Base-by-base conservation (phyloP, 1,140 invertebrate genomes). In the Epicauta chinensis region DNA sequence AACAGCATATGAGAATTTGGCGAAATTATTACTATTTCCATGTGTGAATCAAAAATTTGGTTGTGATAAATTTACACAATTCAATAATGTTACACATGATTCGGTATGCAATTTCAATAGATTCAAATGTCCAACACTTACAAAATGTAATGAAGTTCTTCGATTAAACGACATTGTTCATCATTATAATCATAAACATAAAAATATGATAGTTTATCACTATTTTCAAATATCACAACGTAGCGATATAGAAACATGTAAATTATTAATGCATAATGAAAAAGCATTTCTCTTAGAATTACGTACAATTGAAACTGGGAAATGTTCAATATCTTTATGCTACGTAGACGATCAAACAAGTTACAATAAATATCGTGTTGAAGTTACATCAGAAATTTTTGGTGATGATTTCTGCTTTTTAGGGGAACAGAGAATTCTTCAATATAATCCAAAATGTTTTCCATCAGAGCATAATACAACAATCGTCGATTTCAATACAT, bases 111-210 rank as follows among this genome's bases (percentile, higher is more conserved):
- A 12, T 13, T 58, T 31, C 17, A 40, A 34, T 15, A 23, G 32
- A 11, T 29, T 44, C 6, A 10, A 31, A 6, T 52, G 50, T 11
- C 16, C 48, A 2, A n/a, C 23, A 35, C 17, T 36, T 5, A 55
- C 58, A 29, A 30, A 43, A n/a, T 65, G 63, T 61, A 34, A 50
- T 29, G 61, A 61, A 16, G 41, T 13, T 13, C 41, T 43, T 9
- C 23, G 23, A 5, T 3, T 23, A 7, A 35, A 41, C 14, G 59
- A 62, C 13, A 16, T 65, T 2, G 31, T 17, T 15, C n/a, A 44
- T 7, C 63, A 65, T 50, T 63, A 56, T 45, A 40, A 54, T 36
- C 17, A 39, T 0, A 13, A 34, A 2, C 63, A 65, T 47, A 6
- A 23, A 12, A 23, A 36, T 29, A 10, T 55, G 1, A 32, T 60